phyloP scores from a whole-genome alignment of 2,797 vertebrate species.

The Loris lydekkerianus region DNA sequence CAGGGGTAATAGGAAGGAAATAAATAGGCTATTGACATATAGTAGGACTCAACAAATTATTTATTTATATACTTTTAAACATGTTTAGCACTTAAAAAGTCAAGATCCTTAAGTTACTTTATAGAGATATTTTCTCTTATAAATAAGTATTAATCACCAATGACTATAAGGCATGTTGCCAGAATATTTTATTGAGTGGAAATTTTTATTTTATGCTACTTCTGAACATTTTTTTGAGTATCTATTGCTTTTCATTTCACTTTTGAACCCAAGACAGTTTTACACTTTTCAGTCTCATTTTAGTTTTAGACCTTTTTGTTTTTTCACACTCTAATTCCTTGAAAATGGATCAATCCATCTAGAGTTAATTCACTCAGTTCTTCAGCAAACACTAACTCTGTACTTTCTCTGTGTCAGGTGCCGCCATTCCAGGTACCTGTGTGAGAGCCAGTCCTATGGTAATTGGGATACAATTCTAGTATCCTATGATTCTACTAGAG shows the following conservation, averaged over 20 bases:
- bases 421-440: accelerated
- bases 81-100: background rate
- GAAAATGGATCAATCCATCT: background rate
- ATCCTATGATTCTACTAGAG: background rate
- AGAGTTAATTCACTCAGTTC: background rate
- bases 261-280: background rate
- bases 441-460: background rate
- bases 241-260: background rate
- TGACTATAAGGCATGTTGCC: background rate
- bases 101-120: background rate
- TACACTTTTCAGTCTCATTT: background rate
- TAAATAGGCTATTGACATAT: background rate
- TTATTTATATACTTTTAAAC: background rate
- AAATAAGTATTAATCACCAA: constrained; percentile 14
- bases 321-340: background rate
- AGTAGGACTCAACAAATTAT: background rate
- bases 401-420: background rate
- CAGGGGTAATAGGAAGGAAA: background rate
- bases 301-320: background rate
- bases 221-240: background rate
- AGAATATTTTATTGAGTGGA: background rate
- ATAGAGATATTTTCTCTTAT: background rate
- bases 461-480: background rate
- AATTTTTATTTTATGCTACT: background rate
- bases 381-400: background rate